phyloP scores from a whole-genome alignment of 2,888 invertebrate genomes.

The Odontocerum albicorne region DNA sequence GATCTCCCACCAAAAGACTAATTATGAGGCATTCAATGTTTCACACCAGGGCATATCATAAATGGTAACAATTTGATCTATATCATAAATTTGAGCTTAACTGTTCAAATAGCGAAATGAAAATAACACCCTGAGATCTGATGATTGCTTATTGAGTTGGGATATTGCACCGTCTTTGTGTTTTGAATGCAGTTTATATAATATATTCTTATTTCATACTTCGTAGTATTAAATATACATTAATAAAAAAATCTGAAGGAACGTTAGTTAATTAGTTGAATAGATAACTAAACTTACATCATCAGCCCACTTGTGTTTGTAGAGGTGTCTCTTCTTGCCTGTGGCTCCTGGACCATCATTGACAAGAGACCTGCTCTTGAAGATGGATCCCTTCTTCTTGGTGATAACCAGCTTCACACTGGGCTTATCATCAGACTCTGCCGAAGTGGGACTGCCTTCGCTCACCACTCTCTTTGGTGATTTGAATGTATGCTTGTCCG shows the following conservation, averaged over 20 bases:
- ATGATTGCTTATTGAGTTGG: too few species aligned
- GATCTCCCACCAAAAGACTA: too few species aligned
- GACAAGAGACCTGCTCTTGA: conserved; percentile 77
- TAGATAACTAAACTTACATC: conserved; percentile 55
- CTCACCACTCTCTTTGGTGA: conserved; percentile 46
- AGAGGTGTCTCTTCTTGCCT: conserved; percentile 76
- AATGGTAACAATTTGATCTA: too few species aligned
- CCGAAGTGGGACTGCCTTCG: conserved; percentile 44
- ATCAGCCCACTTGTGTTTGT: conserved; percentile 89
- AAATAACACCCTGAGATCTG: too few species aligned
- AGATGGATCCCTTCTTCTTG: conserved; percentile 87
- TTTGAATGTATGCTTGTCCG: conserved; percentile 53
- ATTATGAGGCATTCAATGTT: too few species aligned
- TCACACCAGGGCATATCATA: too few species aligned
- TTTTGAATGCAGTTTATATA: neutral
- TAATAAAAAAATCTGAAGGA: neutral
- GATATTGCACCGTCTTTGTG: neutral
- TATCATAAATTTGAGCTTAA: too few species aligned
- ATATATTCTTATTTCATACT: neutral
- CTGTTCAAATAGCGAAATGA: too few species aligned
- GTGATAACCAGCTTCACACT: conserved; percentile 72
- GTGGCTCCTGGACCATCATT: conserved; percentile 64
- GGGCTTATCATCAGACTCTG: conserved; percentile 52
- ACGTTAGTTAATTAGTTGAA: neutral
- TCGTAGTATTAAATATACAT: neutral